These are phyloP conservation scores for Brachylomia viminalis DNA, from an alignment of 2,888 invertebrate species.

Conservation along the genomic window DNA sequence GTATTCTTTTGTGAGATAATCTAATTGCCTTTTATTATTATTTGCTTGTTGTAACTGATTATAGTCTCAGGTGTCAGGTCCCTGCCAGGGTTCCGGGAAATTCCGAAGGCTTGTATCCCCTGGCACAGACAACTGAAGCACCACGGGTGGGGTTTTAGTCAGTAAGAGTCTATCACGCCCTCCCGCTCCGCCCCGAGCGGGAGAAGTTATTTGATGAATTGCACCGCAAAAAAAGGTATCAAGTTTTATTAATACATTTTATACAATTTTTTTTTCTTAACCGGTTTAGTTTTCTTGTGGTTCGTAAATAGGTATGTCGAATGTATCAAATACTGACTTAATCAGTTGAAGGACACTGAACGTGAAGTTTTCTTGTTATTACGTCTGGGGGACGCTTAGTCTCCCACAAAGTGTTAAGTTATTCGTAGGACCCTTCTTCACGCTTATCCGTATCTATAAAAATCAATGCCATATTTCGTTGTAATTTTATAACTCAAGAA, in stretches of 20 bases:
- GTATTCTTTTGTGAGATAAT: conserved; percentile 18
- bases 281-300: background rate
- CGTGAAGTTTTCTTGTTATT: background rate
- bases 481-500: too few relatives aligned
- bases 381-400: background rate
- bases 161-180: too few relatives aligned
- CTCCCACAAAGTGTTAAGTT: background rate
- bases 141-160: too few relatives aligned
- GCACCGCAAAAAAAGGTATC: too few relatives aligned
- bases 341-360: background rate
- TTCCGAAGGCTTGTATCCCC: too few relatives aligned
- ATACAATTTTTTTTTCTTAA: conserved; percentile 4
- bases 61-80: background rate
- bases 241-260: background rate
- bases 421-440: background rate
- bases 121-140: too few relatives aligned
- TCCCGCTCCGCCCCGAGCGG: too few relatives aligned
- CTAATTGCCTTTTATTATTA: conserved; percentile 10
- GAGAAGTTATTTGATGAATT: too few relatives aligned
- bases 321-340: background rate
- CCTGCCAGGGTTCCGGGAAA: too few relatives aligned
- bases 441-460: too few relatives aligned
- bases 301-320: too few relatives aligned
- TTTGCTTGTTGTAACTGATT: background rate
- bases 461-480: too few relatives aligned